Evolutionary conservation across 2,797 vertebrate species (phyloP).

Genomic region (Sparidentex hasta): DNA sequence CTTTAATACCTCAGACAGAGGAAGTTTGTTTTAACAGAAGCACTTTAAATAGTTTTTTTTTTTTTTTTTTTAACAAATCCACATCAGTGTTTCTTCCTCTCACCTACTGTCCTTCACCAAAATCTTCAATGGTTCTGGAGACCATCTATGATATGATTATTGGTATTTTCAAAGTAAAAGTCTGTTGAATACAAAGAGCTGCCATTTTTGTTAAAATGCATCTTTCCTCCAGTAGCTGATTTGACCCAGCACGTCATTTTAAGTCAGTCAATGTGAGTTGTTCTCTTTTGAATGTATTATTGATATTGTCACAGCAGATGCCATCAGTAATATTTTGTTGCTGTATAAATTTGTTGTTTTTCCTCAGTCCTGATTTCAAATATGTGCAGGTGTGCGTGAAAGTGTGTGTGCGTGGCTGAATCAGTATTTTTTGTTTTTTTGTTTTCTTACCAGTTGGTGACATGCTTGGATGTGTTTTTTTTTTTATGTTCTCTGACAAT

Average conservation of each 20-base stretch:
- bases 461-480: constrained; percentile 51
- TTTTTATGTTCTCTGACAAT: constrained; percentile 41
- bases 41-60: constrained; percentile 94
- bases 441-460: constrained; percentile 26
- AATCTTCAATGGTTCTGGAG: constrained; percentile 37
- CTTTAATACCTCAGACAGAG: constrained; percentile 89
- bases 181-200: constrained; percentile 48
- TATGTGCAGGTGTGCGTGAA: constrained; percentile 21
- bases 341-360: constrained; percentile 53
- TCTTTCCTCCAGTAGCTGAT: constrained; percentile 60
- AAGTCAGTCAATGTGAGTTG: constrained; percentile 71
- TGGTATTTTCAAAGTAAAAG: constrained; percentile 34
- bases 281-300: constrained; percentile 81
- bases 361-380: constrained; percentile 63
- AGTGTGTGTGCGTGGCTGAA: constrained; percentile 11
- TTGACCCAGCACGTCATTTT: constrained; percentile 51
- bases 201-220: constrained; percentile 52
- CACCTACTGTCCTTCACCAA: constrained; percentile 47
- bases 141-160: constrained; percentile 32
- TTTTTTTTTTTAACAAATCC: constrained; percentile 74
- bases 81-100: constrained; percentile 87
- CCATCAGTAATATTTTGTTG: constrained; percentile 64
- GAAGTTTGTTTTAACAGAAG: constrained; percentile 90
- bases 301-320: constrained; percentile 67
- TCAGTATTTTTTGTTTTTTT: constrained; percentile 28